Evolutionary conservation across 1,140 invertebrate species (phyloP), one percentile per base, ranked within the genome.

Genomic region (Idris sp.): DNA sequence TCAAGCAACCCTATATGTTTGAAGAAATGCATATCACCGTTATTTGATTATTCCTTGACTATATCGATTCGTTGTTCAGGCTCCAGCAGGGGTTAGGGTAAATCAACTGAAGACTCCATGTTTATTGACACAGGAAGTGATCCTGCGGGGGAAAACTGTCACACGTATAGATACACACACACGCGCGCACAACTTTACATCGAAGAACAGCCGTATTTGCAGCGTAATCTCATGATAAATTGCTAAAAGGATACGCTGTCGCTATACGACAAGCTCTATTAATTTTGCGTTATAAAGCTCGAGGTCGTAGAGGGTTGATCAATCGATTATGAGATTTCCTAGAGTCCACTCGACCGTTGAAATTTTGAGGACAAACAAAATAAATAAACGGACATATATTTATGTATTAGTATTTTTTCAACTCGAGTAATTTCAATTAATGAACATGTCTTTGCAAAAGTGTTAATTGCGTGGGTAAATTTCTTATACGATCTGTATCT

Each of bases 141-240:
- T 85, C 83, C 79, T 76, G 78, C 77, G 81, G 64, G 56, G 68
- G 65, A 35, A 59, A 40, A 49, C 46, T 68, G 54, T 4, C 19
- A 22, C 19, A 22, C 19, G 6, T 6, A 22, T 6, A 22, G 3
- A 22, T 56, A 44, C 40, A 49, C 36, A 53, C 59, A 44, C 25
- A 67, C 30, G 44, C 41, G 46, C 30, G 35, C 31, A 25, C 38
- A 36, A 36, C 2, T 13, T 28, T 22, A 22, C 31, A 25, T 40
- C 31, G 22, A 10, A 35, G 30, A 64, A 64, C 35, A 48, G 58
- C 33, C 81, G 78, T 85, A 86, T 86, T 86, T 84, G 84, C 84
- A 81, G 43, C 84, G 82, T 86, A 86, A 87, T 87, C 85, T 83
- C 83, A 80, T 87, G 84, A 87, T 86, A 84, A 86, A 87, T 86